Evolutionary conservation across 2,888 invertebrate genomes (phyloP), one percentile per base, ranked within the genome.

Genomic region (Eucera pruinosa): DNA sequence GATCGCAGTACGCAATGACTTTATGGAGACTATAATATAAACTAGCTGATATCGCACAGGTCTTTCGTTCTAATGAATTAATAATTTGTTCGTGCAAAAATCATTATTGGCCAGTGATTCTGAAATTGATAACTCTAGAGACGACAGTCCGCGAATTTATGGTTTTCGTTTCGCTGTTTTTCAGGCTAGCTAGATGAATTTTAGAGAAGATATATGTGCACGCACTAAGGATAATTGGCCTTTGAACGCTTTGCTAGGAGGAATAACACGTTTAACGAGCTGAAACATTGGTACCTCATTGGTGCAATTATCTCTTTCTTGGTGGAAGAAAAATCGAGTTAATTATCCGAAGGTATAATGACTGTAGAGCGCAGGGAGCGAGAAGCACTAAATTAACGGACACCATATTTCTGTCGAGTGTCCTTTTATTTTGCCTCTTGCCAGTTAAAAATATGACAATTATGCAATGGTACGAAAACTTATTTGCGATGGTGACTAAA

Each of bases 231-330:
- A 66, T 83, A 83, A 83, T 83, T 83, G 80, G 72, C 55, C 74
- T 55, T 70, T 67, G 83, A 80, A 75, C 65, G 68, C 65, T 69
- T 70, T 43, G 64, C 74, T 67, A 71, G 52, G 75, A 73, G 71
- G 81, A 85, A 85, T 82, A 85, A 85, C 83, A 85, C 60, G 85
- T 82, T 85, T 85, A 85, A 85, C 85, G 85, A 85, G 83, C 85
- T 77, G 85, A 83, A 81, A 83, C 85, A 83, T 85, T 85, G 78
- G 81, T 85, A 83, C 78, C 76, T 83, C 85, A 85, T 85, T 75
- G 85, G 84, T 67, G 83, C 80, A 83, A 85, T 85, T 85, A 85
- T 80, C 82, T 85, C 78, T 71, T 82, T 48, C 70, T 78, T 73
- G 77, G 69, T 74, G 73, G 80, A 86, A 85, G 86, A 85, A 86